Evolutionary conservation across 1,140 invertebrate species (phyloP), one percentile per base, ranked within the genome.

Genomic region (Propsilocerus akamusi): DNA sequence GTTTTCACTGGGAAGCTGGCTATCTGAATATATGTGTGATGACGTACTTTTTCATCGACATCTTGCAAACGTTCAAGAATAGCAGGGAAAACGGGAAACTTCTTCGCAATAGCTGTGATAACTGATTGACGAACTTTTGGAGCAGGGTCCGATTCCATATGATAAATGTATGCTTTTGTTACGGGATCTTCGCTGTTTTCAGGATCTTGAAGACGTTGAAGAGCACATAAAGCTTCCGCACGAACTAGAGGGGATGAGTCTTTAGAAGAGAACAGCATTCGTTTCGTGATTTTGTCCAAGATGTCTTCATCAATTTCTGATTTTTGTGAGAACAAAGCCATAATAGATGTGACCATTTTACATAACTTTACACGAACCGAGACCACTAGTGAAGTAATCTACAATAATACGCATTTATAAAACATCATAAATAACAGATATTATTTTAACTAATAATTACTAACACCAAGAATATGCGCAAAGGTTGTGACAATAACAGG

Each of bases 171-270:
- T 0, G 83, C 77, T 59, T 78, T 74, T 4, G 87, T 81, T 0
- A 92, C 78, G 11, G 76, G 76, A 67, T 89, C 90, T 47, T 79
- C 69, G 12, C 76, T 72, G 57, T 86, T 76, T 23, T 70, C 68
- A 0, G 87, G 87, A 56, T 86, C 80, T 64, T 92, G 88, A 4
- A 92, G 68, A 30, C 86, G 69, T 20, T 80, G 74, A 14, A 92
- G 66, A n/a, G 86, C 86, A 25, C 77, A 59, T 1, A 88, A 78
- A 12, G 87, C 86, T 58, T 88, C 79, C 28, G 78, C 75, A 32
- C 87, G 68, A 0, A 91, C 82, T 52, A 75, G 73, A 4, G 81
- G 71, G n/a, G 77, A 73, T 25, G 73, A 77, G 58, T 87, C 85
- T 65, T 80, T 5, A 23, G 26, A 37, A 22, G 46, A 51, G 46